Evolutionary conservation across 2,888 invertebrate species (phyloP), one percentile per base, ranked within the genome.

Genomic region (Nephrotoma guestfalica): DNA sequence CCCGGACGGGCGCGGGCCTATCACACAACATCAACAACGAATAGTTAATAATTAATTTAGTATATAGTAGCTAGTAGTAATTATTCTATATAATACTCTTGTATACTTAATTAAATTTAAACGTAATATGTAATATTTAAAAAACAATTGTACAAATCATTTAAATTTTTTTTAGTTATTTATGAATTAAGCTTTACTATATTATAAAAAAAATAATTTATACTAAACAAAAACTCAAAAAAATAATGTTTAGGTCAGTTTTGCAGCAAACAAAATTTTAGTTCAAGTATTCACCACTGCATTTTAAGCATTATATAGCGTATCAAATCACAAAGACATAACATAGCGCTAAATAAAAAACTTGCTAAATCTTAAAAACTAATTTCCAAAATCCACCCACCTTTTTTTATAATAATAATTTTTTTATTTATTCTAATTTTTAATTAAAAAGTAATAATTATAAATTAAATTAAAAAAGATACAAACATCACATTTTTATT

Each of bases 1-100:
- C 91, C 91, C 6, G 91, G 91, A 18, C 89, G 91, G 83, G 90
- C 91, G 86, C 88, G 90, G 87, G 90, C 91, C 88, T 91, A 91
- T 88, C 91, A 91, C 86, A 91, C 43, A 45, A 47, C 84, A 84
- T 41, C 84, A 41, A 84, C 71, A 30, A 71, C 71, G 71, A 30
- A 43, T 85, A 85, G 85, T 85, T 85, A 85, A 85, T 43, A 85
- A 43, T 85, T 85, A 85, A 85, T 85, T 84, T 85, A 85, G 30
- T 84, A 15, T 43, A 6, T 45, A 86, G 41, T 84, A 84, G 41
- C n/a, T 71, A 71, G 13, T 71, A 43, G 43, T 71, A 71, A 71
- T 71, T 71, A 71, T 30, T 71, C 30, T 71, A 30, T 71, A 71
- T 71, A 71, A 71, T 71, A 71, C 71, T 71, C 30, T 71, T 71